Base-by-base conservation (phyloP, 2,797 vertebrate species). In the Amazona ochrocephala region DNA sequence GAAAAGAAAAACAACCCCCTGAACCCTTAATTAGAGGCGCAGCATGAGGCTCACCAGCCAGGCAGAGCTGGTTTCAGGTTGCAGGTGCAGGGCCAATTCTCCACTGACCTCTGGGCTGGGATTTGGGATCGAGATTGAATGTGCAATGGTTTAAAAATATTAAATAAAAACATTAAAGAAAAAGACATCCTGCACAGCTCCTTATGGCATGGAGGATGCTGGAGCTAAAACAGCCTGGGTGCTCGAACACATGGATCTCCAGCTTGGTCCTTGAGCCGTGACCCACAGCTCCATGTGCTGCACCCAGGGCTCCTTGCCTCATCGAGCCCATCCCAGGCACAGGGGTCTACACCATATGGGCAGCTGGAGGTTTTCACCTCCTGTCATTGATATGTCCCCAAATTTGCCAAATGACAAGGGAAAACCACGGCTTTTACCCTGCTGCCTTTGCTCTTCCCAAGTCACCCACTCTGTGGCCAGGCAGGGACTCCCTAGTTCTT, bases 31-130 rank as follows among this genome's bases (percentile, higher is more conserved):
- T 96, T 87, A 95, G 92, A 27, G 3, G 74, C 51, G 0, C 84
- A 78, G 90, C 22, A 0, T 70, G 87, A 91, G 70, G 51, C 67
- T 89, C 50, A 2, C 53, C 81, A 78, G 68, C 74, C 74, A 91
- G 87, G 88, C 89, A 91, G 93, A 15, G 92, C 76, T 71, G 87
- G 87, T 87, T 95, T 91, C 84, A 72, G 76, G 39, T 78, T 93
- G 95, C 96, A 96, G 96, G 96, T 97, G 96, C 90, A 88, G 76
- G 89, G 91, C 85, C 89, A 91, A 67, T 90, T 91, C 92, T 90
- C 54, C 30, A 15, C 67, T 84, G 89, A 92, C 89, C 94, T 80
- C 74, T 62, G 67, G 62, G 42, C 53, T 89, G 92, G 89, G 74
- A 90, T 76, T 93, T 82, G 50, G 77, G 66, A 68, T 64, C 9